Percentiles rank a stretch among this genome's conserved stretches.
Conservation (phyloP, 2,888 invertebrate genomes). For the Pammene aurita region DNA sequence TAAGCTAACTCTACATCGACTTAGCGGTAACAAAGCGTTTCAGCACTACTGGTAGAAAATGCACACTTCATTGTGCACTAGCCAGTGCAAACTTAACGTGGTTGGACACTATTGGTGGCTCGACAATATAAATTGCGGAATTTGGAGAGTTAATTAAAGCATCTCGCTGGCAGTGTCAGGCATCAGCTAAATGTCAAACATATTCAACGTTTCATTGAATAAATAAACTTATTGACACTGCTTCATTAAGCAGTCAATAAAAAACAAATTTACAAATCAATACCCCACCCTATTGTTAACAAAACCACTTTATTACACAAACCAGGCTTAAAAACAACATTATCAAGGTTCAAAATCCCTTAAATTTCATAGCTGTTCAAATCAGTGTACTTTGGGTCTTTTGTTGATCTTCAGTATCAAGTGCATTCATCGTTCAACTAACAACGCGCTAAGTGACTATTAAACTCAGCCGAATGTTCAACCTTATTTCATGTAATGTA, state of each 20-base stretch:
- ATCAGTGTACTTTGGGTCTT: constrained; percentile 21
- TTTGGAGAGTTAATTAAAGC: no score
- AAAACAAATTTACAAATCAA: constrained; percentile 12
- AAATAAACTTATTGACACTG: background rate
- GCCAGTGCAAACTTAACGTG: no score
- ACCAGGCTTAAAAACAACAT: background rate
- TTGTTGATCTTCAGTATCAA: constrained; percentile 18
- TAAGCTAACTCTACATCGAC: no score
- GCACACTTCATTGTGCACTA: no score
- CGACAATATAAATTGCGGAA: no score
- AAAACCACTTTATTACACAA: background rate
- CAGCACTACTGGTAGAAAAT: no score
- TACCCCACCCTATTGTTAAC: constrained; percentile 7
- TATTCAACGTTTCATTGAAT: background rate
- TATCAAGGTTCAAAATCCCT: background rate
- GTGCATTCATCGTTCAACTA: constrained; percentile 4
- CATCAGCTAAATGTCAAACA: background rate
- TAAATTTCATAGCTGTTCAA: background rate
- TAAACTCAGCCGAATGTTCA: background rate
- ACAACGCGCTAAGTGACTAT: background rate
- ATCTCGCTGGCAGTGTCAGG: no score
- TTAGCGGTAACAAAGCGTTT: no score
- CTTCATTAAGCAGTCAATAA: background rate
- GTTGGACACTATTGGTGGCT: no score
- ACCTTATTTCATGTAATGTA: background rate